These are phyloP conservation scores for Bambusicola thoracicus DNA, from an alignment of 2,113 vertebrate genomes.

Conservation along the genomic window DNA sequence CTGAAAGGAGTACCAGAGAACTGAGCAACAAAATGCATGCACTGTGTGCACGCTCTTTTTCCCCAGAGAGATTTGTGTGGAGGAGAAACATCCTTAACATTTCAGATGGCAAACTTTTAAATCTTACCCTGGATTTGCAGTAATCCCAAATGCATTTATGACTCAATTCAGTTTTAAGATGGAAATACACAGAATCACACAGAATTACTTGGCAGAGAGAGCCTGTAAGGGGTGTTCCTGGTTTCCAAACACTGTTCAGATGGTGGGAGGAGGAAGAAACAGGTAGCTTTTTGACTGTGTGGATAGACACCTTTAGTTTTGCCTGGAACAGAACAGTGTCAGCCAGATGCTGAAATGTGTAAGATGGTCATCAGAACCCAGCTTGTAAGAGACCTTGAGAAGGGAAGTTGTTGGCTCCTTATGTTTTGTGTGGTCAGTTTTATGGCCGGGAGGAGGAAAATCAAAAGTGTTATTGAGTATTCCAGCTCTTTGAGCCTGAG, in stretches of 20 bases:
- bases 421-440: background rate
- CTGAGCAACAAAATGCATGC: background rate
- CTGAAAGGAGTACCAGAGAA: background rate
- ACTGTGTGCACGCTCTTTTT: rapidly evolving
- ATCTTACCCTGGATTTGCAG: background rate
- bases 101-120: background rate
- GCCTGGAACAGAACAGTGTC: background rate
- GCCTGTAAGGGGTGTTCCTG: rapidly evolving
- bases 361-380: background rate
- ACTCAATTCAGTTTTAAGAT: background rate
- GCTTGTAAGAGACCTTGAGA: background rate
- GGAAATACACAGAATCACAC: background rate
- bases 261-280: background rate
- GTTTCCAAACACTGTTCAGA: rapidly evolving
- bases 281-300: background rate
- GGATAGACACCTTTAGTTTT: background rate
- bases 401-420: background rate
- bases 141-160: background rate
- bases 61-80: background rate
- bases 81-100: background rate
- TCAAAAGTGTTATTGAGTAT: background rate
- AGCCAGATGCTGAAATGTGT: rapidly evolving
- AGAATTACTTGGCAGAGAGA: background rate
- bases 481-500: background rate
- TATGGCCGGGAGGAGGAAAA: background rate